Base-by-base conservation (phyloP, 2,888 invertebrate species). In the Calameuta pallipes region DNA sequence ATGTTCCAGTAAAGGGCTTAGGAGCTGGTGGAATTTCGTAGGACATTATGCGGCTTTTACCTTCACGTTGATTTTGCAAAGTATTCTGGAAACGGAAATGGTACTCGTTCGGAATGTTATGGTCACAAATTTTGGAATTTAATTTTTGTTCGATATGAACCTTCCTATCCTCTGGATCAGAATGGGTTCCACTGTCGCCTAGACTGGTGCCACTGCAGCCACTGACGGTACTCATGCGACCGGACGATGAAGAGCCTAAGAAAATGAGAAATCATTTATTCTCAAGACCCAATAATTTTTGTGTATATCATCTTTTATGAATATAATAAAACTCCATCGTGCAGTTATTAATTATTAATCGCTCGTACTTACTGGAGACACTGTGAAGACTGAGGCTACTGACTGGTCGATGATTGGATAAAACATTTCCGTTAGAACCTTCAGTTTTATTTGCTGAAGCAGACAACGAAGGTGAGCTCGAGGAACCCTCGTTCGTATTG, bases 101-200 rank as follows among this genome's bases (percentile, higher is more conserved):
- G 31, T 33, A 34, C 33, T 36, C n/a, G n/a, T 78, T 76, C 31
- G 1, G 74, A 74, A 56, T 23, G 41, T 56, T 56, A 56, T 56
- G 41, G 41, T 56, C 75, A 15, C 15, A 41, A 31, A 31, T 0
- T 68, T 74, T 73, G 33, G 33, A 69, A 74, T 68, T 4, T 68
- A 68, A 23, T 69, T 23, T 68, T 34, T 68, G 15, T 69, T 69
- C 69, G 13, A 41, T 13, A 69, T 84, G 79, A 83, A 92, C 93
- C 89, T 93, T 93, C 82, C 96, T 94, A 78, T 97, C 97, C 82
- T 97, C 97, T 77, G 95, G 94, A 89, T 97, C 97, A 0, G 97
- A 97, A 88, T 96, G 96, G 0, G 96, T 96, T 78, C 97, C 97
- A 87, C 96, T 96, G 86, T 97, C 97, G 0, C 96, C 96, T 0